Evolutionary conservation across 2,113 vertebrate species (phyloP), one percentile per base, ranked within the genome.

Genomic region (Amphiprion ocellaris): DNA sequence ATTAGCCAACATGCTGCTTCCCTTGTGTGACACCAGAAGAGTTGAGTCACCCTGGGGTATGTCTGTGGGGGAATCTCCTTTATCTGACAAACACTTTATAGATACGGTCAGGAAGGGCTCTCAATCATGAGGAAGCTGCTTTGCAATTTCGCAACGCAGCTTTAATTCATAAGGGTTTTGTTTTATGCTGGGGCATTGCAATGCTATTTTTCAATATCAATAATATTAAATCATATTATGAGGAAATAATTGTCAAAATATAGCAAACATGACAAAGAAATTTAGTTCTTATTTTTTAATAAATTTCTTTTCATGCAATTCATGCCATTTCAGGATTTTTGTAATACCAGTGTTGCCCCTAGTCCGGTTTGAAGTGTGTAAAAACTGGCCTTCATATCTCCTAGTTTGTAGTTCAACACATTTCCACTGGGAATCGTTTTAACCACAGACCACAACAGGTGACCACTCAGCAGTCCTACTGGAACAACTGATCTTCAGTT

Each of bases 11-110:
- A 41, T 3, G 21, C 60, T 11, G 44, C 74, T 54, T 88, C 84
- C 81, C 84, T 52, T 24, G 82, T 75, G 89, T 78, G 89, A 86
- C 85, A 60, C 74, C 14, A 55, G 33, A 50, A 46, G 70, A 59
- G 77, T 15, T 6, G 86, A 78, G 84, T 87, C 92, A 83, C 87
- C 80, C 62, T 68, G 3, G 83, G 72, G 85, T 64, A 58, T 54
- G 83, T 44, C 84, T 86, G 81, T 37, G 26, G 89, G 77, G 83
- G 79, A 77, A 85, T 79, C 73, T 82, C 49, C 54, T 68, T 33
- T 39, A 69, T 79, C 74, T 81, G 81, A 84, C 74, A 44, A 69
- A 80, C 30, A 67, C 39, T 70, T 52, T n/a, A 65, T 80, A 69
- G 84, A 80, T 72, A 2, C 41, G 14, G 26, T 46, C 50, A 67